Percentiles rank a stretch among this genome's conserved stretches.
Conservation (phyloP, 1,140 invertebrate genomes). For the Drosophila oshimai region DNA sequence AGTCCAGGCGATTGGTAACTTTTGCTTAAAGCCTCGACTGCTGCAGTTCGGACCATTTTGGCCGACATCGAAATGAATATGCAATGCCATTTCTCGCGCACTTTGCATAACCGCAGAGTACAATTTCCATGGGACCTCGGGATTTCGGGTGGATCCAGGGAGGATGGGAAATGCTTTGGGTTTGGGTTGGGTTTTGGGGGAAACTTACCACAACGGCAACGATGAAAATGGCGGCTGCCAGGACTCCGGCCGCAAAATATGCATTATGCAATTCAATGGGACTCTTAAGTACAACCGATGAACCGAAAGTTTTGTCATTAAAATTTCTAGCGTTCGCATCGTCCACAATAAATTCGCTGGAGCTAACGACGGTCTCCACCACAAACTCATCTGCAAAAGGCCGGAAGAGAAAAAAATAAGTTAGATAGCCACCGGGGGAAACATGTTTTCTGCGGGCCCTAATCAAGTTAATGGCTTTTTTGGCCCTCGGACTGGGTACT, state of each 20-base stretch:
- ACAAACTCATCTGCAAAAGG: slow-evolving; percentile 85
- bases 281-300: slow-evolving; percentile 82
- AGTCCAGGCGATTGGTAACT: slow-evolving; percentile 33
- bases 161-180: background rate
- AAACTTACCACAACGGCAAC: slow-evolving; percentile 87
- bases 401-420: slow-evolving; percentile 13
- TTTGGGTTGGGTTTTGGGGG: background rate
- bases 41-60: slow-evolving; percentile 15
- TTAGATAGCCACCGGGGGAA: slow-evolving; percentile 21
- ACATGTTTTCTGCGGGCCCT: slow-evolving; percentile 14
- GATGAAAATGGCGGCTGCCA: slow-evolving; percentile 87
- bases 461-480: slow-evolving; percentile 51
- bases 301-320: slow-evolving; percentile 87
- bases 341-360: slow-evolving; percentile 83
- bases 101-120: slow-evolving; percentile 59
- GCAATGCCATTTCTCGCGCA: slow-evolving; percentile 53
- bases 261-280: slow-evolving; percentile 86
- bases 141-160: slow-evolving; percentile 11
- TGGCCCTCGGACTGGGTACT: too few species aligned
- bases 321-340: slow-evolving; percentile 85
- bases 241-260: slow-evolving; percentile 88
- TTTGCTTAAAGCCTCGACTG: slow-evolving; percentile 20
- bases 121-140: slow-evolving; percentile 55
- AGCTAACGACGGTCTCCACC: slow-evolving; percentile 86
- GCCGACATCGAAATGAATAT: slow-evolving; percentile 69